Evolutionary conservation across 2,113 vertebrate genomes (phyloP), one percentile per base, ranked within the genome.

Genomic region (Lampris incognitus): DNA sequence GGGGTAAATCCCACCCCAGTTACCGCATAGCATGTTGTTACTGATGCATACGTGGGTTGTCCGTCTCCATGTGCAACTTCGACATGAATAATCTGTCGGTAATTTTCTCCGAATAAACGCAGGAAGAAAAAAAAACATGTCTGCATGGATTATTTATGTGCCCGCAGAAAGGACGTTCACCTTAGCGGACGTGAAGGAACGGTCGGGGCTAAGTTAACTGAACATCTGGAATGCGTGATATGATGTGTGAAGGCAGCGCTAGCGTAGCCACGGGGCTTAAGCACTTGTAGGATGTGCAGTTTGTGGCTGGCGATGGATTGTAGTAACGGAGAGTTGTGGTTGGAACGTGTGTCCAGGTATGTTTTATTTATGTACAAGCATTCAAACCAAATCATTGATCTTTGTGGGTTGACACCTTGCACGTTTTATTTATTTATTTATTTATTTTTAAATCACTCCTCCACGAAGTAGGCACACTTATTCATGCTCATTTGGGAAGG

Each of bases 131-230:
- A 24, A 24, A 89, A 91, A 87, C 85, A 76, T 90, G 91, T 91
- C 85, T 84, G 78, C 81, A 91, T 93, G 83, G 90, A 92, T 94
- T 93, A 94, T 94, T 94, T 92, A 93, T 94, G 85, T 85, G 83
- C 80, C 79, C 62, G 8, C 76, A 84, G 88, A 92, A 93, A 79
- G 85, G 92, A 90, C 89, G 91, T 87, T 92, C 87, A 81, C 88
- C 81, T 81, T 77, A 63, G 80, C 86, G 79, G 89, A 77, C 86
- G 77, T 79, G 74, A 82, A 81, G 85, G 86, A 79, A 59, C 80
- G 42, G 78, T 81, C 48, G 75, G 56, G 81, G 74, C 78, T 76
- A 61, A 78, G 80, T 86, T 82, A 86, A 89, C 87, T 79, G 78
- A 83, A 68, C 60, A 81, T 85, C 66, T 86, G 60, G 63, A 82